Percentiles rank a stretch among this genome's conserved stretches.
phyloP scores from a whole-genome alignment of 1,140 invertebrate genomes.

The Sycobia sp. region DNA sequence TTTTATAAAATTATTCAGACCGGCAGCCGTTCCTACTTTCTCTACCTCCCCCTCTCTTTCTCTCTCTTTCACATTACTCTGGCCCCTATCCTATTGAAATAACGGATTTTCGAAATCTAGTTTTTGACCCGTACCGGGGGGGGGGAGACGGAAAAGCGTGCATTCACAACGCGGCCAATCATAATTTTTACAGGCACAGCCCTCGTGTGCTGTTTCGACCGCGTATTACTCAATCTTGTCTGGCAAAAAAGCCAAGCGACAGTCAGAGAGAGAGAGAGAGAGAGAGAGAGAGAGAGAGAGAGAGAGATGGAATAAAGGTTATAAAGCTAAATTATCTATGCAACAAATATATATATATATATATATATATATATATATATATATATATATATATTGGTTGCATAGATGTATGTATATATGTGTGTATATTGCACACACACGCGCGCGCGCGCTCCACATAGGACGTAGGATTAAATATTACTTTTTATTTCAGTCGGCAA shows the following conservation, averaged over 20 bases:
- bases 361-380: no score
- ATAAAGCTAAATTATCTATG: slow-evolving; percentile 31
- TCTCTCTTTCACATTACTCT: slow-evolving; percentile 24
- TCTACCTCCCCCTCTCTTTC: not conserved
- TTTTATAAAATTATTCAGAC: slow-evolving; percentile 62
- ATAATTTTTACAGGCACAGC: not conserved
- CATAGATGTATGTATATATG: no score
- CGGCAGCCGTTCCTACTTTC: slow-evolving; percentile 36
- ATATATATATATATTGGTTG: no score
- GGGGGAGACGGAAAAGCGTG: slow-evolving; percentile 39
- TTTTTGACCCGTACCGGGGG: slow-evolving; percentile 49
- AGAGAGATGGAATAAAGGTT: not conserved
- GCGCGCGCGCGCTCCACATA: not conserved
- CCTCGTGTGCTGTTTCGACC: no score
- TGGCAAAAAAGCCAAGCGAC: no score
- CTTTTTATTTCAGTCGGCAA: not conserved
- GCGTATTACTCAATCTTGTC: no score
- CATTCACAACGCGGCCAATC: slow-evolving; percentile 28
- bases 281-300: not conserved
- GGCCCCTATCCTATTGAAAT: slow-evolving; percentile 56
- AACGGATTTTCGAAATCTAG: slow-evolving; percentile 63
- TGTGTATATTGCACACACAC: not conserved
- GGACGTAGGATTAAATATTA: not conserved
- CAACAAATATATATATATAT: no score
- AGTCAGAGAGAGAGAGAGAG: not conserved